Base-by-base conservation (phyloP, 1,140 invertebrate genomes). In the Cydia amplana region DNA sequence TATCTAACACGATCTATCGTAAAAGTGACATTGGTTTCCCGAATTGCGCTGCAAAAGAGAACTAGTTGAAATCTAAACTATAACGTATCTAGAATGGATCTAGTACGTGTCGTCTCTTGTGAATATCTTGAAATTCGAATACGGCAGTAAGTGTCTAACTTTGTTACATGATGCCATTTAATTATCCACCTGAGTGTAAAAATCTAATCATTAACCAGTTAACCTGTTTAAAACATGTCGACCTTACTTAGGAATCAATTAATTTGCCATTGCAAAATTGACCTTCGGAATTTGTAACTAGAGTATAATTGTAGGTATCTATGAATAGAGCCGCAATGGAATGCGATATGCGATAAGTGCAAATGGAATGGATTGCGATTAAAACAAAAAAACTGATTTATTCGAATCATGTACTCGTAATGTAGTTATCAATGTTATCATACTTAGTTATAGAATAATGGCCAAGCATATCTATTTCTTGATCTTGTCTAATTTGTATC, bases 201-300 rank as follows among this genome's bases (percentile, higher is more conserved):
- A 23, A 60, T 60, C 18, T 60, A 60, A 23, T 60, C 7, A 60
- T 60, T 60, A 60, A 60, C 55, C 55, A 23, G 55, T 60, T 60
- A 60, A 60, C 55, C 55, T 60, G 55, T 60, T 60, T 60, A 60
- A n/a, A 60, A 60, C 55, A 60, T 60, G 55, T 60, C 55, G 55
- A 60, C 55, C 55, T 60, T 60, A 60, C 18, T 60, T 60, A 60
- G 18, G 55, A 60, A 60, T 60, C 55, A 60, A 60, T 60, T 60
- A 60, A 60, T 1, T 23, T 60, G 55, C 20, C 20, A n/a, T 60
- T 60, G 55, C 55, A 60, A 60, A 60, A 60, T 60, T 9, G 20
- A 60, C 55, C 55, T 60, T 60, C 20, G 23, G 55, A 12, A 60
- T 23, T 60, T 60, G 55, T 23, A 23, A 60, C 2, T 60, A 60